phyloP scores from a whole-genome alignment of 2,888 invertebrate genomes.

The Xanthorhoe spadicearia region DNA sequence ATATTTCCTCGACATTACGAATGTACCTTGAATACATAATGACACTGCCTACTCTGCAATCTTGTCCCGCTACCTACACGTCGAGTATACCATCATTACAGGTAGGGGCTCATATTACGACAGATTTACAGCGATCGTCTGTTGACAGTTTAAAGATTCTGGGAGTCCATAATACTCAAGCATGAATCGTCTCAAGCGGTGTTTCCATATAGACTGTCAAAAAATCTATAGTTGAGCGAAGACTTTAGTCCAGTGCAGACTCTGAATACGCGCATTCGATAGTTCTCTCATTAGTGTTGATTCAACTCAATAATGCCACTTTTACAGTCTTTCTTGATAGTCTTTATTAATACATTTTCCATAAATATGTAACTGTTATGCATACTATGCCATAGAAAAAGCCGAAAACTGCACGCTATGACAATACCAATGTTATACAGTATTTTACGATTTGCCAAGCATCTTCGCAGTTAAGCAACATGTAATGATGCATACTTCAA shows the following conservation, averaged over 20 bases:
- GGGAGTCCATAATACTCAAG: too few species aligned
- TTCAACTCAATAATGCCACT: too few species aligned
- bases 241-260: too few species aligned
- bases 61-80: slow-evolving; percentile 48
- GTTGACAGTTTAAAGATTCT: neutral
- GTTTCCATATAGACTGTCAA: too few species aligned
- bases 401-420: neutral
- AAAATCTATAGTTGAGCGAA: too few species aligned
- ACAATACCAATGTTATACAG: slow-evolving; percentile 34
- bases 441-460: slow-evolving; percentile 51
- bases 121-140: slow-evolving; percentile 26
- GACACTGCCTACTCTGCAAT: slow-evolving; percentile 33
- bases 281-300: too few species aligned
- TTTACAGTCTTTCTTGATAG: too few species aligned
- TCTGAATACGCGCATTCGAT: too few species aligned
- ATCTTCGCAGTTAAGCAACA: slow-evolving; percentile 32
- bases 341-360: too few species aligned
- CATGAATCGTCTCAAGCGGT: too few species aligned
- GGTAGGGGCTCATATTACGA: slow-evolving; percentile 35
- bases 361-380: neutral
- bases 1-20: slow-evolving; percentile 18
- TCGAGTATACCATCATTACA: slow-evolving; percentile 41
- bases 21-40: slow-evolving; percentile 38
- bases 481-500: neutral
- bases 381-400: neutral